phyloP scores from a whole-genome alignment of 1,140 invertebrate genomes.

The Ips typographus region DNA sequence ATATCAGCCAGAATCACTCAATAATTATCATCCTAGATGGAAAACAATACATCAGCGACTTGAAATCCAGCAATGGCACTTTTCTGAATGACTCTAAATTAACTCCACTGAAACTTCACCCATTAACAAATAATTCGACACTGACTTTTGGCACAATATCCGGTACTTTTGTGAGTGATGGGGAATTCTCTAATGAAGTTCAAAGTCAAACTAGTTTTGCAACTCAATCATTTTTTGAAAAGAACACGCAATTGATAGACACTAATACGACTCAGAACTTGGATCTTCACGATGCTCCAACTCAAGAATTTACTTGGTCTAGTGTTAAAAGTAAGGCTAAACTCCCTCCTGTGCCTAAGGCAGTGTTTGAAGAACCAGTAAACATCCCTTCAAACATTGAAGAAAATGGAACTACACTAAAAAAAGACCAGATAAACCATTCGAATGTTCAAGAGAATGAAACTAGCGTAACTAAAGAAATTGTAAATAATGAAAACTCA shows the following conservation, averaged over 20 bases:
- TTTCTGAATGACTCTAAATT: conserved; percentile 39
- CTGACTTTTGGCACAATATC: conserved; percentile 34
- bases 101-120: conserved; percentile 41
- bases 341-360: not conserved
- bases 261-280: not conserved
- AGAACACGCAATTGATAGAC: conserved; percentile 6
- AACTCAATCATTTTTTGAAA: conserved; percentile 7
- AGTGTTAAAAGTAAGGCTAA: not conserved
- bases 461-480: not conserved
- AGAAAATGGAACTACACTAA: too few relatives aligned
- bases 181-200: not conserved
- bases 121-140: conserved; percentile 33
- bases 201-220: too few relatives aligned
- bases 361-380: not conserved
- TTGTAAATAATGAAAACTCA: not conserved
- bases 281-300: conserved; percentile 18
- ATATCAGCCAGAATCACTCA: conserved; percentile 46
- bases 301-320: conserved; percentile 7
- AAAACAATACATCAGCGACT: conserved; percentile 45
- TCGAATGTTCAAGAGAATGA: too few relatives aligned
- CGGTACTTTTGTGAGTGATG: not conserved
- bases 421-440: too few relatives aligned
- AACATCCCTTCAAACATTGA: too few relatives aligned
- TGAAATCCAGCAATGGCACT: conserved; percentile 47
- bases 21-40: conserved; percentile 43